Evolutionary conservation across 1,140 invertebrate genomes (phyloP).

Genomic region (Eumaeus atala): DNA sequence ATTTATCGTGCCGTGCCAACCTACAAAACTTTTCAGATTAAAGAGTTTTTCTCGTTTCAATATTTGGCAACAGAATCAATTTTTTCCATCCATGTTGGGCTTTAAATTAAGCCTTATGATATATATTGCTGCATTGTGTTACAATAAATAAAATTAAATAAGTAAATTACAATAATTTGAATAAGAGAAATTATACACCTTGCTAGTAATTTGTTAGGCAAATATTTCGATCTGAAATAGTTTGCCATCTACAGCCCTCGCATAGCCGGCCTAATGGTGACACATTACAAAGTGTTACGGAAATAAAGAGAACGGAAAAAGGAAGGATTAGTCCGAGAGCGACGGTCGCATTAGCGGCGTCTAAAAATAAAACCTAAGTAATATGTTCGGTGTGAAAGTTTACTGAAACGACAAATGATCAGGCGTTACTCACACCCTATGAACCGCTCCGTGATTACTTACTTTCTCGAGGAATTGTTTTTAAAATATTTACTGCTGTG

Average conservation of each 20-base stretch:
- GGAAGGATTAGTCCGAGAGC: slow-evolving; percentile 44
- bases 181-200: neutral
- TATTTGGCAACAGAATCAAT: slow-evolving; percentile 62
- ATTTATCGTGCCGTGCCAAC: slow-evolving; percentile 63
- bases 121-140: slow-evolving; percentile 19
- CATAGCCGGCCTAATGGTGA: slow-evolving; percentile 53
- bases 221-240: slow-evolving; percentile 10
- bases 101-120: slow-evolving; percentile 36
- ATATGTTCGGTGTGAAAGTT: slow-evolving; percentile 60
- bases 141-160: neutral
- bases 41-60: slow-evolving; percentile 68
- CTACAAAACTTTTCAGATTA: slow-evolving; percentile 70
- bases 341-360: slow-evolving; percentile 39
- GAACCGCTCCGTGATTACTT: neutral
- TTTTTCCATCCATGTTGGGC: slow-evolving; percentile 31
- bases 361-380: slow-evolving; percentile 57
- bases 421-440: slow-evolving; percentile 18
- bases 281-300: slow-evolving; percentile 58
- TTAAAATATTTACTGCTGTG: no score
- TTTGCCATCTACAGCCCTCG: slow-evolving; percentile 32
- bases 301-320: slow-evolving; percentile 58
- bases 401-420: slow-evolving; percentile 45
- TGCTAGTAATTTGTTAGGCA: slow-evolving; percentile 1
- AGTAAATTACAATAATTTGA: neutral
- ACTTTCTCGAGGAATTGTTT: no score